These are phyloP conservation scores for Aythya baeri DNA, from an alignment of 2,113 vertebrate species.

Conservation along the genomic window DNA sequence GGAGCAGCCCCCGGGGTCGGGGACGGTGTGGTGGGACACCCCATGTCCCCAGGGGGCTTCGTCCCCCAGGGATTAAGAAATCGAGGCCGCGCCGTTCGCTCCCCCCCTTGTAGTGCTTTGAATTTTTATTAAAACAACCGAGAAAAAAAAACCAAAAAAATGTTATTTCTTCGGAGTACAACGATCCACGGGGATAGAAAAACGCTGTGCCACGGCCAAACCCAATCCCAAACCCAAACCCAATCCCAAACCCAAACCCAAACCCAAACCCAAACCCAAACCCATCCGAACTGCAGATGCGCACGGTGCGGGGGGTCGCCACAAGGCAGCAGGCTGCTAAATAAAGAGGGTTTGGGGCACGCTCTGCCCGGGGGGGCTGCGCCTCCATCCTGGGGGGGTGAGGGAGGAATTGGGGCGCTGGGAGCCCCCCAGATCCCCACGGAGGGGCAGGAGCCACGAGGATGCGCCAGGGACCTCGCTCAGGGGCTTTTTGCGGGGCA, in stretches of 20 bases:
- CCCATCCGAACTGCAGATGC: not conserved
- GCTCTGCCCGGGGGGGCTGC: not conserved
- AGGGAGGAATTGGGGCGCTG: not conserved
- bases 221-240: no score
- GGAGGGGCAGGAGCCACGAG: not conserved
- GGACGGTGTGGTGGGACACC: not conserved
- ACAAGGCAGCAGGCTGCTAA: not conserved
- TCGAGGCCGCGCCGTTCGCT: not conserved
- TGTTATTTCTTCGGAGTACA: conserved; percentile 31
- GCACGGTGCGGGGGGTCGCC: fast-evolving
- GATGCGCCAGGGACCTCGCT: no score
- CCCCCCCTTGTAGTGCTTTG: conserved; percentile 1
- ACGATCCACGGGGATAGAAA: conserved; percentile 6
- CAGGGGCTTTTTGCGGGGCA: no score
- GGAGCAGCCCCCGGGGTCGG: not conserved
- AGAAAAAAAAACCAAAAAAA: not conserved
- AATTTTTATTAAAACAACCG: conserved; percentile 76
- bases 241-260: not conserved
- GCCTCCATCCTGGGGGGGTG: not conserved
- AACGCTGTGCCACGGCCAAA: not conserved
- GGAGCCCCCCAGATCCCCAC: no score
- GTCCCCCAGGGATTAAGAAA: no score
- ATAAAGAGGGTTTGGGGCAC: not conserved
- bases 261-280: not conserved
- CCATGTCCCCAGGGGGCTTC: not conserved